Percentiles rank a stretch among this genome's conserved stretches.
Conservation (phyloP, 2,797 vertebrate genomes). For the Malurus leucopterus region DNA sequence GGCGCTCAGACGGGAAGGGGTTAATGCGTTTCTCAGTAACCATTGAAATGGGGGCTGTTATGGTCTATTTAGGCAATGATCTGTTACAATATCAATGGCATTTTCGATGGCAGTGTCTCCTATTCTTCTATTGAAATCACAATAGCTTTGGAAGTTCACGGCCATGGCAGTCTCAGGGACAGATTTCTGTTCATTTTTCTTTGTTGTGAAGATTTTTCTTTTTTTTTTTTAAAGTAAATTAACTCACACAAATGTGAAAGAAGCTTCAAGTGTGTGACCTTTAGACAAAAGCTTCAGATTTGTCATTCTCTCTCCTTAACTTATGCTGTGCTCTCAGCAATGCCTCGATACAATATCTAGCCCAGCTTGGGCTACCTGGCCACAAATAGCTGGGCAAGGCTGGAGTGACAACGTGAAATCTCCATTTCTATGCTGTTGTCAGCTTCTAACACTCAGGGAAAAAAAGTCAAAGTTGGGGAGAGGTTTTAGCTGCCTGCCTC, state of each 20-base stretch:
- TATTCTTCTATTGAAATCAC: slow-evolving; percentile 61
- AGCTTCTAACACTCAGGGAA: slow-evolving; percentile 10
- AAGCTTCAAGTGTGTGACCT: slow-evolving; percentile 60
- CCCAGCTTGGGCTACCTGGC: slow-evolving; percentile 52
- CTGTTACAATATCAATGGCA: slow-evolving; percentile 63
- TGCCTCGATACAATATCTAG: not conserved
- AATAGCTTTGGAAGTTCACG: slow-evolving; percentile 61
- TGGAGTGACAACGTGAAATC: slow-evolving; percentile 49
- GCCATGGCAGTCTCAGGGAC: slow-evolving; percentile 35
- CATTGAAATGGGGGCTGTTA: slow-evolving; percentile 55
- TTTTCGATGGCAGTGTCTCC: slow-evolving; percentile 55
- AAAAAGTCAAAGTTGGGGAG: slow-evolving; percentile 8
- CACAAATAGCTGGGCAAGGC: slow-evolving; percentile 33
- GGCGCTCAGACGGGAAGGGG: slow-evolving; percentile 36
- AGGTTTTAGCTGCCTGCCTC: slow-evolving; percentile 28
- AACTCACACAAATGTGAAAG: slow-evolving; percentile 51
- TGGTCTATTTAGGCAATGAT: slow-evolving; percentile 62
- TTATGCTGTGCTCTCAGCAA: not conserved
- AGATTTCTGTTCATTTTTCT: slow-evolving; percentile 63
- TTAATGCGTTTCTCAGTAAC: slow-evolving; percentile 54
- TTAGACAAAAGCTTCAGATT: slow-evolving; percentile 57
- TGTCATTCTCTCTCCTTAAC: slow-evolving; percentile 49
- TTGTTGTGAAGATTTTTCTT: slow-evolving; percentile 50
- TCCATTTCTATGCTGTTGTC: slow-evolving; percentile 59
- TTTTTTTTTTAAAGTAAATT: slow-evolving; percentile 43